Conservation (phyloP, 1,140 invertebrate species). For the Littorina saxatilis region DNA sequence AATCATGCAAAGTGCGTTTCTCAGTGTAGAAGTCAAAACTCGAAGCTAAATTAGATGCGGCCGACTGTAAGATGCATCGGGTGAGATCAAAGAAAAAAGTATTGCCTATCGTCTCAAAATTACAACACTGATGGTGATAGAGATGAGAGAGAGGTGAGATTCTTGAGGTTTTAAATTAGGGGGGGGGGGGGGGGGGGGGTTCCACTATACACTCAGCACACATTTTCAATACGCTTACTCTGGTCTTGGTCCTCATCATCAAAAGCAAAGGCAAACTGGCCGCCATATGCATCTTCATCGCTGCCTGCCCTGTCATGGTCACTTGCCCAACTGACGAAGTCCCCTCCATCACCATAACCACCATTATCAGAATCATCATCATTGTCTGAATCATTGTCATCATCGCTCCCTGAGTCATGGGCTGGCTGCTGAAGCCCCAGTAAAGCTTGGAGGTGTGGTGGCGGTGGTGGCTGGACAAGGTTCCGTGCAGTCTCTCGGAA, state of each 20-base stretch:
- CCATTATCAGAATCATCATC: background rate
- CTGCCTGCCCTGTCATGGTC: background rate
- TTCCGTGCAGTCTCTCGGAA: constrained; percentile 7
- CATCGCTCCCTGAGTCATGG: background rate
- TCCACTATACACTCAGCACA: too few species aligned
- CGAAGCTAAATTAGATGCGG: too few species aligned
- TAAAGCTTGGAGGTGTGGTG: background rate
- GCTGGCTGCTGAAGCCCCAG: background rate
- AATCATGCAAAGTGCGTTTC: too few species aligned
- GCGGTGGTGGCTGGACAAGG: background rate
- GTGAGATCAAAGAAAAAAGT: too few species aligned
- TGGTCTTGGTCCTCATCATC: background rate
- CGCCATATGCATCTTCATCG: background rate
- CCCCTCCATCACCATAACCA: too few species aligned
- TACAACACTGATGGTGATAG: too few species aligned
- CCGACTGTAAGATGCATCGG: too few species aligned
- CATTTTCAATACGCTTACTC: background rate
- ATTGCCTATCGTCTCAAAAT: too few species aligned
- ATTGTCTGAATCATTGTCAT: background rate
- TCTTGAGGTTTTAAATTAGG: too few species aligned
- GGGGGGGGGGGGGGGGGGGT: too few species aligned
- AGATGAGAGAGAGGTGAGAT: too few species aligned
- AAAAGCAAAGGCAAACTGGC: background rate
- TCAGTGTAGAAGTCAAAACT: too few species aligned
- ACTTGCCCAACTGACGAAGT: background rate